Percentiles rank a stretch among this genome's conserved stretches.
Evolutionary conservation across 2,888 invertebrate species (phyloP).

Genomic region (Nemotelus nigrinus): DNA sequence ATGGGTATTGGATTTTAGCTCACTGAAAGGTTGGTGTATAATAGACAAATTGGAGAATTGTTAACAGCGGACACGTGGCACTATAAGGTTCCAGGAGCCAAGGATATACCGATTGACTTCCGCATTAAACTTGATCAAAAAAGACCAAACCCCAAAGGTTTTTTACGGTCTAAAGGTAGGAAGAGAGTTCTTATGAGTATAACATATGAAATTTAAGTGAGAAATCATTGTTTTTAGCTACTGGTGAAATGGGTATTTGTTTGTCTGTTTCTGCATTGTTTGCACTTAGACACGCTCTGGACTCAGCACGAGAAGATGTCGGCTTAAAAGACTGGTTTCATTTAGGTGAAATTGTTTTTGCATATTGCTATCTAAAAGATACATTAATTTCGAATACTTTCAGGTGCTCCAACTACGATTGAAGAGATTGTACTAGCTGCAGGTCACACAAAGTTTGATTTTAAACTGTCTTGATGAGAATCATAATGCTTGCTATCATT

Average conservation of each 20-base stretch:
- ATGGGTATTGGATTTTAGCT: slow-evolving; percentile 84
- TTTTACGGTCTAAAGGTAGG: slow-evolving; percentile 80
- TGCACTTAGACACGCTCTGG: slow-evolving; percentile 75
- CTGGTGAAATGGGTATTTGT: slow-evolving; percentile 72
- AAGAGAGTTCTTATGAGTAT: slow-evolving; percentile 71
- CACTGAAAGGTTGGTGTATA: slow-evolving; percentile 74
- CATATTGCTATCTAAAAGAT: not conserved
- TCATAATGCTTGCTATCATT: no score
- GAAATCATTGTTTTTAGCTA: slow-evolving; percentile 64
- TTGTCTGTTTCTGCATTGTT: slow-evolving; percentile 69
- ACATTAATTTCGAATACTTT: slow-evolving; percentile 50
- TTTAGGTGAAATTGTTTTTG: slow-evolving; percentile 67
- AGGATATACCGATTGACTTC: slow-evolving; percentile 71
- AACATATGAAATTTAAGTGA: slow-evolving; percentile 56
- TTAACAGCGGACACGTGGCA: slow-evolving; percentile 84
- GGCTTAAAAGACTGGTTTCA: slow-evolving; percentile 71
- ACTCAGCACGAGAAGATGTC: slow-evolving; percentile 73
- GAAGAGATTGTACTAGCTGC: slow-evolving; percentile 59
- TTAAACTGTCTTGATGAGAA: slow-evolving; percentile 55
- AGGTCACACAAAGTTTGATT: slow-evolving; percentile 51
- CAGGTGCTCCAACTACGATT: slow-evolving; percentile 62
- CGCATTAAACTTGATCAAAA: slow-evolving; percentile 74
- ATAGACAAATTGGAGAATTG: slow-evolving; percentile 72
- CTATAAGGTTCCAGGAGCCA: slow-evolving; percentile 74
- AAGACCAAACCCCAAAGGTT: slow-evolving; percentile 72